phyloP scores from a whole-genome alignment of 2,113 vertebrate genomes.

The Danionella cerebrum region DNA sequence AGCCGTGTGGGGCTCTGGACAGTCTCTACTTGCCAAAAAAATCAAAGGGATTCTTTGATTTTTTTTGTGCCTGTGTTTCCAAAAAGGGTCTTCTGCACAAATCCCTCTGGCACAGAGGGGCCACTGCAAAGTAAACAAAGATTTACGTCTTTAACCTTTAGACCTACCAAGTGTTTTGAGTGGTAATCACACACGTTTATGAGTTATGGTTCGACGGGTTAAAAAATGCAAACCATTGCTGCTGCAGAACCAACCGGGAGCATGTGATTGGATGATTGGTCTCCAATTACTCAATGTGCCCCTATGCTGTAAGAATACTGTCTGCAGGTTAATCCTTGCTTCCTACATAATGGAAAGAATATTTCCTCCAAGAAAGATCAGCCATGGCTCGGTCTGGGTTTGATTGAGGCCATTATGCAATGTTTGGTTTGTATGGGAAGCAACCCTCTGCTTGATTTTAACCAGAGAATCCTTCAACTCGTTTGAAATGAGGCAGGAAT shows the following conservation, averaged over 20 bases:
- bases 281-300: constrained; percentile 36
- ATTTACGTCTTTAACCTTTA: constrained; percentile 47
- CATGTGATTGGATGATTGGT: constrained; percentile 33
- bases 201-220: constrained; percentile 42
- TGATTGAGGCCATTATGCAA: neutral
- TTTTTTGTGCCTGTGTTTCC: constrained; percentile 15
- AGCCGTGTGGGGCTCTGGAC: neutral
- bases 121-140: constrained; percentile 40
- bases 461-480: constrained; percentile 26
- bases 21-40: neutral
- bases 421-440: constrained; percentile 18
- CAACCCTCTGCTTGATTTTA: constrained; percentile 21
- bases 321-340: constrained; percentile 21
- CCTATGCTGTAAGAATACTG: constrained; percentile 22
- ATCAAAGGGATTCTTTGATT: neutral
- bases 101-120: constrained; percentile 33
- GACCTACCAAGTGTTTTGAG: constrained; percentile 33
- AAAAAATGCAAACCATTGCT: constrained; percentile 34
- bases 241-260: constrained; percentile 4
- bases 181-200: constrained; percentile 37
- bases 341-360: constrained; percentile 14
- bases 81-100: constrained; percentile 11
- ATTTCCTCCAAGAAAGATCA: neutral
- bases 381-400: neutral
- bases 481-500: constrained; percentile 27